Evolutionary conservation across 1,140 invertebrate genomes (phyloP).

Genomic region (Phenacoccus solenopsis): DNA sequence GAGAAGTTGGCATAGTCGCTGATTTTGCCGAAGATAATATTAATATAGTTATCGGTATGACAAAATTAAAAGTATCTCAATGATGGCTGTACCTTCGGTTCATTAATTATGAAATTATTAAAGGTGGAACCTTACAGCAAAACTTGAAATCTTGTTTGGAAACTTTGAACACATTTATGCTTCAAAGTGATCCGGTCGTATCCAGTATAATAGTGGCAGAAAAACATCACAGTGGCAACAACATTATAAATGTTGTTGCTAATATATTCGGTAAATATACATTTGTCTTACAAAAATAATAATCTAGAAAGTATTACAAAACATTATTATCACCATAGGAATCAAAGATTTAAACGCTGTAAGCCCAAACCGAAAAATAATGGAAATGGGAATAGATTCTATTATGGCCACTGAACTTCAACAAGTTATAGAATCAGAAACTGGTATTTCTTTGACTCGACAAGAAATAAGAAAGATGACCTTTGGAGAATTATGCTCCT

Average conservation of each 20-base stretch:
- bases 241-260: conserved; percentile 28
- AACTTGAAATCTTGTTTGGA: not conserved
- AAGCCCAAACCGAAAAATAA: not conserved
- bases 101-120: too few relatives aligned
- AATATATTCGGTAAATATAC: not conserved
- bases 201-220: conserved; percentile 40
- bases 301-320: too few relatives aligned
- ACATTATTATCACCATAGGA: too few relatives aligned
- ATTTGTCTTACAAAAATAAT: too few relatives aligned
- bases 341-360: not conserved
- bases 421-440: not conserved
- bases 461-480: not conserved
- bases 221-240: conserved; percentile 46
- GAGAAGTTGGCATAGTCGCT: conserved; percentile 54
- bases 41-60: conserved; percentile 48
- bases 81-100: too few relatives aligned
- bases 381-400: not conserved
- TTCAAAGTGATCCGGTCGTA: conserved; percentile 23
- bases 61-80: too few relatives aligned
- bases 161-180: not conserved
- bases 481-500: not conserved
- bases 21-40: conserved; percentile 68
- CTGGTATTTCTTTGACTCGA: not conserved
- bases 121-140: not conserved
- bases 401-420: not conserved